Conservation (phyloP, 2,797 vertebrate genomes). For the Ctenopoma kingsleyae region DNA sequence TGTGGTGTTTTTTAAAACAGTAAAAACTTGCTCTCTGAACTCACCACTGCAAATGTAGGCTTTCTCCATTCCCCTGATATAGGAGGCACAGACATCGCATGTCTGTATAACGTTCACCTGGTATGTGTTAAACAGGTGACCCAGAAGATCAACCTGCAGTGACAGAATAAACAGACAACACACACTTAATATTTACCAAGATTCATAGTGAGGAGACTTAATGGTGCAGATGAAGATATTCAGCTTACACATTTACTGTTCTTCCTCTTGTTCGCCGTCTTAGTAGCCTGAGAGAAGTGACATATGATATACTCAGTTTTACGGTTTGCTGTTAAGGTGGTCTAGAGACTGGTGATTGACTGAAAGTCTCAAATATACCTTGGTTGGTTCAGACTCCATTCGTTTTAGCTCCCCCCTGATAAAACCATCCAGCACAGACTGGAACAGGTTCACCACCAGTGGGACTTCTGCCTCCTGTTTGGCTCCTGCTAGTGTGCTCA, state of each 20-base stretch:
- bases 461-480: conserved; percentile 87
- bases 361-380: conserved; percentile 65
- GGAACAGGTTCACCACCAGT: conserved; percentile 95
- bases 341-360: background rate
- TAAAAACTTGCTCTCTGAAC: conserved; percentile 55
- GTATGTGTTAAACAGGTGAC: conserved; percentile 92
- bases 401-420: conserved; percentile 89
- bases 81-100: conserved; percentile 93
- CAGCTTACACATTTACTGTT: conserved; percentile 89
- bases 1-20: background rate
- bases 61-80: conserved; percentile 98
- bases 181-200: background rate
- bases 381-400: conserved; percentile 79
- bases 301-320: background rate
- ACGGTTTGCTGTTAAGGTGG: background rate
- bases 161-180: background rate
- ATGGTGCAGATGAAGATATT: background rate
- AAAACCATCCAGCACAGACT: conserved; percentile 95
- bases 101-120: conserved; percentile 97
- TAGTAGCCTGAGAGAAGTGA: conserved; percentile 78
- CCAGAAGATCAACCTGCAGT: conserved; percentile 88
- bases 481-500: conserved; percentile 85
- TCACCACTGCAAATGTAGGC: conserved; percentile 94
- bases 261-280: conserved; percentile 90
- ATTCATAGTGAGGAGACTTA: background rate